Evolutionary conservation across 2,888 invertebrate species (phyloP), one percentile per base, ranked within the genome.

Genomic region (Cheilosia impressa): DNA sequence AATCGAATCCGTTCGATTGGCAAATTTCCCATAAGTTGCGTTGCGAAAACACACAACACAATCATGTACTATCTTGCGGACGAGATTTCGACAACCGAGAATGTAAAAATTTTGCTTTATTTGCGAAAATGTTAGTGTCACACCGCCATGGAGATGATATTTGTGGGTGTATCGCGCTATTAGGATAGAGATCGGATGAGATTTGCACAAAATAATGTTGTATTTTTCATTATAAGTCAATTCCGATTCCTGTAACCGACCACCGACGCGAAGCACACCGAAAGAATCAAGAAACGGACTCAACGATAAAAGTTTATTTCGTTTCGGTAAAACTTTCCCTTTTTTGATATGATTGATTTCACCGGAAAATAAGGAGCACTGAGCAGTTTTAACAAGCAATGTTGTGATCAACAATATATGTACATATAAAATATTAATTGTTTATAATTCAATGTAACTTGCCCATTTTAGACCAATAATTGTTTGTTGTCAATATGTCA

Each of bases 41-140:
- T 52, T 50, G 62, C 62, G 62, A 10, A 73, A 55, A 27, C 73
- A 73, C 9, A 19, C 34, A 3, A 75, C 55, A 47, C 65, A 75
- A 17, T 75, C 19, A n/a, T 66, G 57, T 13, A 66, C 47, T 9
- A 66, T 15, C 5, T 63, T 55, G 3, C 63, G 73, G 9, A 63
- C 2, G 0, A 62, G 13, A 55, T 73, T 73, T 34, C 73, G 34
- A 34, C 55, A 75, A 4, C 66, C 57, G 2, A 50, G 6, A 24
- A 76, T 45, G 45, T 27, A 76, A 66, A 60, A 66, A 6, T 60
- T 15, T 52, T 72, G 62, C n/a, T 53, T 52, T 5, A 62, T 13
- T n/a, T 38, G 15, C 17, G 22, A 22, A 6, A 71, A 71, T 24
- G 55, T n/a, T 10, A 27, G 68, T 27, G 68, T 53, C 15, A 66